Percentiles rank a stretch among this genome's conserved stretches.
These are phyloP conservation scores for Mythimna loreyi DNA, from an alignment of 2,888 invertebrate genomes.

Conservation along the genomic window DNA sequence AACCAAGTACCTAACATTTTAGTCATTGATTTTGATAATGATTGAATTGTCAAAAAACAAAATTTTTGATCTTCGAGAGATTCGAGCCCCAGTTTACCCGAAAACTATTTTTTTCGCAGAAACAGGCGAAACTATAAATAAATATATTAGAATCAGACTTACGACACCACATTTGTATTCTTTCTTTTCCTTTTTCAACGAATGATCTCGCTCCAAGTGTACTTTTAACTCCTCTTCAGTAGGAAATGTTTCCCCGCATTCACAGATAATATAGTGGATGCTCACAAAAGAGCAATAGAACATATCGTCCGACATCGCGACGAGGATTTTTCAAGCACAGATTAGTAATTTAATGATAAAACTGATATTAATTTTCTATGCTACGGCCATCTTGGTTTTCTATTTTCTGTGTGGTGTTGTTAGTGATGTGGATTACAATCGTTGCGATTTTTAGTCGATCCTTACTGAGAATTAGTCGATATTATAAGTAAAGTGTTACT, in stretches of 20 bases:
- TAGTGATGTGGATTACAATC: slow-evolving; percentile 14
- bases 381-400: slow-evolving; percentile 66
- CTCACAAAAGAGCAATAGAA: slow-evolving; percentile 82
- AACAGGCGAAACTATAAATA: slow-evolving; percentile 28
- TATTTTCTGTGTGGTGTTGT: slow-evolving; percentile 62
- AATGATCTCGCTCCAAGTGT: slow-evolving; percentile 78
- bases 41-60: background rate
- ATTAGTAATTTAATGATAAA: slow-evolving; percentile 67
- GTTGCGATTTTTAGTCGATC: background rate
- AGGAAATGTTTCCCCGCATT: slow-evolving; percentile 81
- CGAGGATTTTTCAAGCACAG: slow-evolving; percentile 72
- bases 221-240: slow-evolving; percentile 75
- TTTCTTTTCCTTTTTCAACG: slow-evolving; percentile 72
- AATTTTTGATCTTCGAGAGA: background rate
- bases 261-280: slow-evolving; percentile 85
- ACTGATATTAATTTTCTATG: slow-evolving; percentile 67
- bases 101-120: background rate
- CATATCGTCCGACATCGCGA: slow-evolving; percentile 70
- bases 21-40: background rate
- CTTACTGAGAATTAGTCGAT: background rate
- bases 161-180: slow-evolving; percentile 74
- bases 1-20: background rate
- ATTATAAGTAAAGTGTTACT: background rate
- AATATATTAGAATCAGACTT: slow-evolving; percentile 45
- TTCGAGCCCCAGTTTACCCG: slow-evolving; percentile 9